Conservation (phyloP, 64 coral and sea anemone species). For the Hydrozoanthus tunicans region DNA sequence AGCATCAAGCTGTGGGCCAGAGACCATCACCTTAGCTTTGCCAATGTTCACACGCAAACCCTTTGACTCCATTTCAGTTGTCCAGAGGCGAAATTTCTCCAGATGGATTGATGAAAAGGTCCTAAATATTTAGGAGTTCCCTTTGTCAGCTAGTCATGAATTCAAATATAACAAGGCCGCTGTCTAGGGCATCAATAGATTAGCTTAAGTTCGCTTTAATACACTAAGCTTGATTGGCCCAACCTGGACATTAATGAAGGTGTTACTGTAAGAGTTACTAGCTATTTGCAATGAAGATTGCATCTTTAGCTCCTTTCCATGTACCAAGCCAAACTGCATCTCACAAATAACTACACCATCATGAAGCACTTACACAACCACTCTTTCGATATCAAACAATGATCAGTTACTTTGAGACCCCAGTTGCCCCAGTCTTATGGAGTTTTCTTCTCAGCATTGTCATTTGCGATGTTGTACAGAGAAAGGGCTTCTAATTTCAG, state of each 20-base stretch:
- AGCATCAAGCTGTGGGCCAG: background rate
- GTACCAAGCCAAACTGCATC: background rate
- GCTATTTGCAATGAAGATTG: background rate
- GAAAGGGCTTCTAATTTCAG: slow-evolving; percentile 22
- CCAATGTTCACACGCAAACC: background rate
- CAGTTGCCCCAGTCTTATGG: background rate
- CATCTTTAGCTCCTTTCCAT: background rate
- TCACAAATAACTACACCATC: background rate
- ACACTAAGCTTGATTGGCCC: too few species aligned
- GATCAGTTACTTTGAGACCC: background rate
- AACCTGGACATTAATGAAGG: background rate
- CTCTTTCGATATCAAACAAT: background rate
- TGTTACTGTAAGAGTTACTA: background rate
- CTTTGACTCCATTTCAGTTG: background rate
- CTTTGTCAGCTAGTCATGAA: background rate
- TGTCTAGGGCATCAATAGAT: background rate
- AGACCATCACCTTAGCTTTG: background rate
- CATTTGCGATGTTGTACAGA: slow-evolving; percentile 5
- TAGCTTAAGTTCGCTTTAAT: too few species aligned
- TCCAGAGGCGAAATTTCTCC: background rate
- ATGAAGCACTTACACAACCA: background rate
- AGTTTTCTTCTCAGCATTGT: slow-evolving; percentile 2
- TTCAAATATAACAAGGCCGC: background rate
- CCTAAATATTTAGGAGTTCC: background rate
- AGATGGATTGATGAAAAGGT: background rate